phyloP scores from a whole-genome alignment of 2,797 vertebrate genomes.

The Manis crassicaudata region DNA sequence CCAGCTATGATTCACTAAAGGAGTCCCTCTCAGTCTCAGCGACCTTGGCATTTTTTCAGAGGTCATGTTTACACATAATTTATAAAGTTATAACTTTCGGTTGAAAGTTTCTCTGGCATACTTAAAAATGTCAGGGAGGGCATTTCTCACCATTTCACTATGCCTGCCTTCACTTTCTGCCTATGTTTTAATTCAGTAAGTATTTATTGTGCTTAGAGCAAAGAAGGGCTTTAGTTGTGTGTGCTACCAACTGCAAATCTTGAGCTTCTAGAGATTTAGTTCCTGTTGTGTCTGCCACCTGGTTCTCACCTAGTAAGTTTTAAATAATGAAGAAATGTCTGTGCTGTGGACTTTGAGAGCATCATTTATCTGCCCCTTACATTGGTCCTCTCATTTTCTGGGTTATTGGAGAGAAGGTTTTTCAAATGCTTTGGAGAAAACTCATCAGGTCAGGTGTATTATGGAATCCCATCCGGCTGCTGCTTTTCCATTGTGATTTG shows the following conservation, averaged over 20 bases:
- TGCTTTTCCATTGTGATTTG: neutral
- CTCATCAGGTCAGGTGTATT: neutral
- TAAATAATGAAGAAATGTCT: neutral
- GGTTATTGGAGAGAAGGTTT: neutral
- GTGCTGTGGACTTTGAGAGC: neutral
- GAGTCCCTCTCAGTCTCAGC: conserved; percentile 47
- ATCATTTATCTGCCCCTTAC: neutral
- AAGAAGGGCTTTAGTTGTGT: neutral
- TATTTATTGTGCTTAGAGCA: conserved; percentile 55
- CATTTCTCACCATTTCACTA: conserved; percentile 34
- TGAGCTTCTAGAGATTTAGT: neutral
- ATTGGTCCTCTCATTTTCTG: neutral
- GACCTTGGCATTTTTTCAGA: conserved; percentile 57
- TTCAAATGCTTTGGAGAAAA: conserved; percentile 1
- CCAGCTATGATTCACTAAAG: conserved; percentile 65
- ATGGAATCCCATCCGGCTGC: neutral
- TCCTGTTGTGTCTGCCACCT: neutral
- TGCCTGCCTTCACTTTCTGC: conserved; percentile 14
- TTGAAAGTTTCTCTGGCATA: conserved; percentile 65
- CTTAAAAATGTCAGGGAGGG: conserved; percentile 63
- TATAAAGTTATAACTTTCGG: conserved; percentile 68
- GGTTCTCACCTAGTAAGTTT: neutral
- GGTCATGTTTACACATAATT: conserved; percentile 73
- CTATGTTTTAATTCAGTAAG: conserved; percentile 51
- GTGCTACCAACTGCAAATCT: neutral